Conservation (phyloP, 2,797 vertebrate species). For the Kryptolebias ocellatus region DNA sequence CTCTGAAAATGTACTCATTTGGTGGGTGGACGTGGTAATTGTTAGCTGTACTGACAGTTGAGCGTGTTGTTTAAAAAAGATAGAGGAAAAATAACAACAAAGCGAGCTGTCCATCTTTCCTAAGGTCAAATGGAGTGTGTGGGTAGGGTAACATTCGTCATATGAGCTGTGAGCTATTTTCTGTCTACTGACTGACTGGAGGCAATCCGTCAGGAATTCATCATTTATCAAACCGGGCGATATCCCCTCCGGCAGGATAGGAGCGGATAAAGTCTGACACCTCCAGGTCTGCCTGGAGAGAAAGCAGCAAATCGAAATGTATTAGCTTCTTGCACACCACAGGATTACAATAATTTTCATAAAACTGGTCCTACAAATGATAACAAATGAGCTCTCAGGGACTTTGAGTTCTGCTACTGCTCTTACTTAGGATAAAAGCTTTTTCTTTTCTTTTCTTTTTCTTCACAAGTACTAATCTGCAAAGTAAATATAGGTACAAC, state of each 20-base stretch:
- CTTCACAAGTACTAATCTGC: not conserved
- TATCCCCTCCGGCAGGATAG: constrained; percentile 67
- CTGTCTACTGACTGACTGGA: constrained; percentile 71
- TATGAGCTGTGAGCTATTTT: constrained; percentile 69
- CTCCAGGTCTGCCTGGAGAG: constrained; percentile 68
- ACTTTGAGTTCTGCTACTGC: constrained; percentile 18
- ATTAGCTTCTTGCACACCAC: constrained; percentile 45
- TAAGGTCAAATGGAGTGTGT: constrained; percentile 59
- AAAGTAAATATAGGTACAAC: not conserved
- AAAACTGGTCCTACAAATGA: constrained; percentile 59
- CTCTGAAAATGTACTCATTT: constrained; percentile 72
- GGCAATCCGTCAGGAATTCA: constrained; percentile 74
- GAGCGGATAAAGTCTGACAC: constrained; percentile 67
- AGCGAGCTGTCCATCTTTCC: constrained; percentile 57
- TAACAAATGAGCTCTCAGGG: constrained; percentile 43
- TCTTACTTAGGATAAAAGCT: constrained; percentile 13
- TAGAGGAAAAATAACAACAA: constrained; percentile 55
- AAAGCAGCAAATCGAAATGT: constrained; percentile 50
- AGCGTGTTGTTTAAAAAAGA: constrained; percentile 63
- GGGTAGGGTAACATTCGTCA: constrained; percentile 62
- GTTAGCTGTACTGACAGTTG: constrained; percentile 79
- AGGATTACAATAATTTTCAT: constrained; percentile 56
- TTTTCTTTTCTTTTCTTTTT: not conserved
- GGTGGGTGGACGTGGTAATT: constrained; percentile 73
- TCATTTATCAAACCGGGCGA: constrained; percentile 74